Conservation (phyloP, 2,888 invertebrate species). For the Cephus nigrinus region DNA sequence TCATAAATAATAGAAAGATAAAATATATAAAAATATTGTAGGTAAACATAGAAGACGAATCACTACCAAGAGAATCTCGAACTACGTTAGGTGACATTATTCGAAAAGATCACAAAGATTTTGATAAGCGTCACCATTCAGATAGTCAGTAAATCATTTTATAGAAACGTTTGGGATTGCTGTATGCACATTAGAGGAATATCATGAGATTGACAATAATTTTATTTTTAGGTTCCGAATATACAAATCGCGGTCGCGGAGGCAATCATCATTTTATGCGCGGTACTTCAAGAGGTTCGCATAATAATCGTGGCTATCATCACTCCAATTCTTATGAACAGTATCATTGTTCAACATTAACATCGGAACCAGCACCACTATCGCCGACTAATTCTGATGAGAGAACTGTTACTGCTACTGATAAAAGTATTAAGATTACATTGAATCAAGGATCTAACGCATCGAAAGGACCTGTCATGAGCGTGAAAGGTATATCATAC, state of each 20-base stretch:
- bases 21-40: slow-evolving; percentile 22
- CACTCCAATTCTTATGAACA: slow-evolving; percentile 43
- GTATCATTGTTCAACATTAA: slow-evolving; percentile 35
- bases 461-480: slow-evolving; percentile 53
- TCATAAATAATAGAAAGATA: slow-evolving; percentile 27
- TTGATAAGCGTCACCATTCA: slow-evolving; percentile 45
- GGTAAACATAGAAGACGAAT: slow-evolving; percentile 35
- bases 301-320: slow-evolving; percentile 44
- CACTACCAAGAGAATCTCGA: slow-evolving; percentile 29
- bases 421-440: slow-evolving; percentile 53
- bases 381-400: slow-evolving; percentile 40
- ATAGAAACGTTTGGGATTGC: background rate
- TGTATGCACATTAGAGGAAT: background rate
- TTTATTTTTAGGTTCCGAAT: slow-evolving; percentile 36
- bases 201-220: background rate
- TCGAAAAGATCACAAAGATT: slow-evolving; percentile 46
- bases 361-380: slow-evolving; percentile 27
- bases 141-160: slow-evolving; percentile 22
- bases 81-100: slow-evolving; percentile 23
- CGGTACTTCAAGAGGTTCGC: slow-evolving; percentile 37
- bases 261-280: slow-evolving; percentile 38
- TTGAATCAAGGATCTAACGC: slow-evolving; percentile 44
- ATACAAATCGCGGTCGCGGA: slow-evolving; percentile 38
- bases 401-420: slow-evolving; percentile 45
- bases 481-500: slow-evolving; percentile 53